Base-by-base conservation (phyloP, 2,113 vertebrate species). In the Amphiprion percula region DNA sequence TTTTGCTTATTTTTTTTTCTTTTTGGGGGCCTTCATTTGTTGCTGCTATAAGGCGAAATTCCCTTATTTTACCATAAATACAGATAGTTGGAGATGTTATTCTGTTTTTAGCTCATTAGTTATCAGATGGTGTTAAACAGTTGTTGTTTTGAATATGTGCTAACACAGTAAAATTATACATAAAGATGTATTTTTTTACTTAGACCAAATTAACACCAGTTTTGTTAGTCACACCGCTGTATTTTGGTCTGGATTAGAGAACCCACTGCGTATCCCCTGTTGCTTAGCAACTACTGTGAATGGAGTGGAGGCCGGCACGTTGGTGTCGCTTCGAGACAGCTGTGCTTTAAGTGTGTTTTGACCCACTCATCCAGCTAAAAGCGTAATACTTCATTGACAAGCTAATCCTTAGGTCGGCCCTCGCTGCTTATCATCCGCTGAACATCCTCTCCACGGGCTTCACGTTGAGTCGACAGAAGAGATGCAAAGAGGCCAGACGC, bases 251-350 rank as follows among this genome's bases (percentile, higher is more conserved):
- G 50, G 26, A 87, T 49, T 39, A 72, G 64, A 75, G 85, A 79
- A 64, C 50, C 74, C 60, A 61, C 39, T 80, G 53, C 63, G 4
- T 85, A 47, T 63, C 66, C 12, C 41, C 77, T 84, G 93, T 93
- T 92, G 88, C 92, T 80, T 82, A 89, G 93, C 86, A 92, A 93
- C 93, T 54, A 39, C 68, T 68, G 68, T 86, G 72, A 74, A 65
- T 52, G 83, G 33, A 37, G 33, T 79, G 73, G 71, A 82, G 74
- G 49, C 61, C 62, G 50, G 7, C 47, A 74, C 68, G 78, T 77
- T 52, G 28, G 61, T 83, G 68, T 68, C 77, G 60, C 73, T 59
- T 47, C 23, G 49, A 76, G 72, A 83, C 85, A 84, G 82, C 86
- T 90, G 79, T 76, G 72, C 87, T 39, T 85, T 68, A 74, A 85